phyloP scores from a whole-genome alignment of 2,113 vertebrate species.

The Genyomyrus donnyi region DNA sequence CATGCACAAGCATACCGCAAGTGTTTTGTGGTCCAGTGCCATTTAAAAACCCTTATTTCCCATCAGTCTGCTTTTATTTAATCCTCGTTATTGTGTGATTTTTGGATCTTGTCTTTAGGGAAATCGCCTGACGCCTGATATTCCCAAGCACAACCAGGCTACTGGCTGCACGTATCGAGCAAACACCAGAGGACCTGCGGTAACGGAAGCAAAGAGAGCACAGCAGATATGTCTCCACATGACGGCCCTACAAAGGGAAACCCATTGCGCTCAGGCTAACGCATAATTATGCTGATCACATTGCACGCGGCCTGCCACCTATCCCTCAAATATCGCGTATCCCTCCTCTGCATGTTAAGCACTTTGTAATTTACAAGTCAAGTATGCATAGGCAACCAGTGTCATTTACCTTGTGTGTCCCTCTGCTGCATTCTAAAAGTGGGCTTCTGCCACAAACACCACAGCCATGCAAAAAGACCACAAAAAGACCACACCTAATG shows the following conservation, averaged over 20 bases:
- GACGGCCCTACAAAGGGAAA: not conserved
- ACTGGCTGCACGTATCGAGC: not conserved
- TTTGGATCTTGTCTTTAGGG: not conserved
- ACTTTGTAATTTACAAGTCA: not conserved
- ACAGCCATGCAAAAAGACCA: not conserved
- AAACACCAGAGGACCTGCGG: not conserved
- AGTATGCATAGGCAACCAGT: not conserved
- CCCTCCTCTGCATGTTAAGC: not conserved
- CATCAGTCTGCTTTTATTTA: not conserved
- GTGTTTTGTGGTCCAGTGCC: not conserved
- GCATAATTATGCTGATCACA: not conserved
- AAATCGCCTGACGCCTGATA: not conserved
- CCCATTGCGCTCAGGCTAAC: not conserved
- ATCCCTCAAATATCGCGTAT: not conserved
- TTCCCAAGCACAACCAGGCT: not conserved
- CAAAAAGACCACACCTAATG: not conserved
- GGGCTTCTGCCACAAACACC: not conserved
- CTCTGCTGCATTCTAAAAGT: not conserved
- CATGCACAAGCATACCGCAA: not conserved
- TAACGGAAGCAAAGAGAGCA: not conserved
- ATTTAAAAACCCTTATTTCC: not conserved
- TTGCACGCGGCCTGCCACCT: not conserved
- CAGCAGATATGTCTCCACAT: not conserved
- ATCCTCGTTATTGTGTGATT: not conserved
- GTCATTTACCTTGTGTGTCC: not conserved